Evolutionary conservation across 2,888 invertebrate genomes (phyloP), one percentile per base, ranked within the genome.

Genomic region (Yponomeuta plumbellus): DNA sequence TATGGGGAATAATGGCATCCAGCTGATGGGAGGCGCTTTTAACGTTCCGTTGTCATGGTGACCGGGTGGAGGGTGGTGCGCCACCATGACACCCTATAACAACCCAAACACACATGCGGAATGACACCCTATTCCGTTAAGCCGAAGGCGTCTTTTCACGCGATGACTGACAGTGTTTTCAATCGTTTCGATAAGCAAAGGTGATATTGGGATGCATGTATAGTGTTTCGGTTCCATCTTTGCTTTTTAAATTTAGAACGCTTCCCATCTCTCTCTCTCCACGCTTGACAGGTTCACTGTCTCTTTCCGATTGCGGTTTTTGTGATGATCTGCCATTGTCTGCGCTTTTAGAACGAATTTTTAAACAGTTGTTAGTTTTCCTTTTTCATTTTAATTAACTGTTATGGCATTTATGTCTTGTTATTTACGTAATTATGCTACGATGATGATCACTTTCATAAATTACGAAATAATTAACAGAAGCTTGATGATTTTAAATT

Each of bases 211-310:
- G 86, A 86, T 80, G 80, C 80, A 79, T 85, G 85, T 83, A 88
- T 86, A 85, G 86, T 88, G 82, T 86, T 90, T 80, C 87, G 90
- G 87, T 85, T 88, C 90, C 90, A 91, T 91, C 90, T 91, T 91
- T 90, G 84, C 87, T 89, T 90, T 90, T 90, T 90, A 86, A 88
- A 89, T 85, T 88, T 88, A 88, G 88, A 88, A 85, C 84, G 81
- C 74, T 79, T 69, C 73, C 78, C 76, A 70, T 89, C 88, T 83
- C 86, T 68, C 76, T 90, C 82, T 70, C 69, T 65, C 79, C 40
- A 75, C 71, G 69, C 70, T 64, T 58, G 67, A 72, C 73, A 74
- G 74, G 58, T 73, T 72, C 70, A 71, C 70, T 67, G 68, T 72
- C 68, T 75, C 75, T 72, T 70, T 83, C 80, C 82, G 84, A 86